These are phyloP conservation scores for Eleginops maclovinus DNA, from an alignment of 2,113 vertebrate species.

Conservation along the genomic window DNA sequence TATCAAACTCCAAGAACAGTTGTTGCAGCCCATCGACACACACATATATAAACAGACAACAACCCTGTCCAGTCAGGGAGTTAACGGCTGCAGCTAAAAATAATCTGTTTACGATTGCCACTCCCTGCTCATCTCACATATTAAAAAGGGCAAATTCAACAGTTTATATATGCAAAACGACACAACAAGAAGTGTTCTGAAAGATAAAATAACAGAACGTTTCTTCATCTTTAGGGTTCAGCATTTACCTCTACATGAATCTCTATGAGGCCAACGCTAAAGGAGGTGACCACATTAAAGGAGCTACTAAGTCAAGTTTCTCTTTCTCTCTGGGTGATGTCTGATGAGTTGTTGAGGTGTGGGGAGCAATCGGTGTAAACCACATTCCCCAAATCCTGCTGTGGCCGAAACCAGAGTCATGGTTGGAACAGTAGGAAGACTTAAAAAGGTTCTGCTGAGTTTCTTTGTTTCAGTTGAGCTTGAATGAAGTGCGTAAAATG, in stretches of 20 bases:
- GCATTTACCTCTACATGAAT: not conserved
- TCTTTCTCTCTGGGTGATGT: not conserved
- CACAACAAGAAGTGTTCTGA: not conserved
- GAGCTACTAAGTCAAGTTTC: not conserved
- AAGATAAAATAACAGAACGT: not conserved
- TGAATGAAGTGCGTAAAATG: too few species aligned
- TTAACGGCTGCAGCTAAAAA: constrained; percentile 40
- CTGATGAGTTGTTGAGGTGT: constrained; percentile 8
- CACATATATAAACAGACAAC: constrained; percentile 24
- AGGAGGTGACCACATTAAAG: not conserved
- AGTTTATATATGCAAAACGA: not conserved
- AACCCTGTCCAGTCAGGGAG: not conserved
- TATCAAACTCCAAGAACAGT: constrained; percentile 53
- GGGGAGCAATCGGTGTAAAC: too few species aligned
- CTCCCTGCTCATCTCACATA: constrained; percentile 3
- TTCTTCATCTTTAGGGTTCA: not conserved
- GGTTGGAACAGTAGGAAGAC: too few species aligned
- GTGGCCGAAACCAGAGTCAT: too few species aligned
- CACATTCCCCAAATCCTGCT: not conserved
- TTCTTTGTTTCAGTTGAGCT: too few species aligned
- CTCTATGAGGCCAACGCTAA: not conserved
- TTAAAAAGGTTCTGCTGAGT: too few species aligned
- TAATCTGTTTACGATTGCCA: constrained; percentile 31
- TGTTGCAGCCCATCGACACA: constrained; percentile 40
- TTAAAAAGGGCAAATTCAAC: not conserved